A percentile compares a stretch with the other conserved stretches of the same genome.
phyloP scores from a whole-genome alignment of 53 echinoderm and acorn worm species.

The Holothuria scabra region DNA sequence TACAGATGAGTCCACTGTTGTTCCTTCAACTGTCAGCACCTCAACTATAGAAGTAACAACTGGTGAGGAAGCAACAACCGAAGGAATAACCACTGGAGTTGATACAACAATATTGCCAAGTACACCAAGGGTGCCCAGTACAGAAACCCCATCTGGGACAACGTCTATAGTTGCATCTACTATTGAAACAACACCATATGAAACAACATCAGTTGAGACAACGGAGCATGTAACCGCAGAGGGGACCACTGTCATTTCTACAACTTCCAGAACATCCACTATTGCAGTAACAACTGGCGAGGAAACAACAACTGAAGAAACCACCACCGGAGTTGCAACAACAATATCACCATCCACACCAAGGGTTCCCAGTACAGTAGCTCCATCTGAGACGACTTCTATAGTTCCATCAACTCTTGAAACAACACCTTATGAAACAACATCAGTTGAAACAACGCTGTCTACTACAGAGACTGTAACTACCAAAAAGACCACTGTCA shows the following conservation, averaged over 20 bases:
- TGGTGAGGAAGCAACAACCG: too few relatives aligned
- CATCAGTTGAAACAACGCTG: slow-evolving; percentile 39
- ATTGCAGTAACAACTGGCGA: background rate
- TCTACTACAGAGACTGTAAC: background rate
- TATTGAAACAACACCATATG: too few relatives aligned
- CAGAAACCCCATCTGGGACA: background rate
- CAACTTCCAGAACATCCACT: background rate
- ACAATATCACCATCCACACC: background rate
- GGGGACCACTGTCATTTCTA: background rate
- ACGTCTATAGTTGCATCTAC: too few relatives aligned
- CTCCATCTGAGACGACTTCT: background rate
- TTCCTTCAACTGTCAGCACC: too few relatives aligned
- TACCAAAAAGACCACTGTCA: background rate
- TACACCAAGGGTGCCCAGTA: background rate
- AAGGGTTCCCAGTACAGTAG: too few relatives aligned
- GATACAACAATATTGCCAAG: too few relatives aligned
- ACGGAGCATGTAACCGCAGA: background rate
- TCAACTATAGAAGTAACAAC: too few relatives aligned
- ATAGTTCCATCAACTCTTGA: background rate
- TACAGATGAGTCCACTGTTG: background rate
- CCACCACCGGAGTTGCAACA: background rate
- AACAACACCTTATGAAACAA: background rate
- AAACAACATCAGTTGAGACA: background rate
- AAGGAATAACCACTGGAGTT: background rate
- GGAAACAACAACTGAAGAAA: background rate